phyloP scores from a whole-genome alignment of 2,113 vertebrate species.

The Antigone vipio region DNA sequence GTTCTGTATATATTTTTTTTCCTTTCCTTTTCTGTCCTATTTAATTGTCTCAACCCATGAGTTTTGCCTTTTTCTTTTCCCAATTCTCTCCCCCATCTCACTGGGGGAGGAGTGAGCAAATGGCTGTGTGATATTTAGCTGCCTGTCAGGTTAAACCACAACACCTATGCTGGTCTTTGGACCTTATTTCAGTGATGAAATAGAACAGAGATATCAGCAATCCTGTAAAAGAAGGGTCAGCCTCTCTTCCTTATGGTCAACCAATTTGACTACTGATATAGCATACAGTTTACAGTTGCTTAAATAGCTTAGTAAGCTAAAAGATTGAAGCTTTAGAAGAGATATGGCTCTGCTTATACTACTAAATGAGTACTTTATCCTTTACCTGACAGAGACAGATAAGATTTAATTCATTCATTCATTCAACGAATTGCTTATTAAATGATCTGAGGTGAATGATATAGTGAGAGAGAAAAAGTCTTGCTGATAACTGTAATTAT shows the following conservation, averaged over 20 bases:
- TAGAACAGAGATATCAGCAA: not conserved
- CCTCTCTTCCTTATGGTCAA: not conserved
- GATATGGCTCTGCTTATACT: not conserved
- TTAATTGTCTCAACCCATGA: too few relatives aligned
- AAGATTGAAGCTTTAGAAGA: not conserved
- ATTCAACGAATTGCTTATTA: constrained; percentile 3
- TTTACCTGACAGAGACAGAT: not conserved
- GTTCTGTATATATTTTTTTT: too few relatives aligned
- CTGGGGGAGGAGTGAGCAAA: too few relatives aligned
- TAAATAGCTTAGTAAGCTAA: not conserved
- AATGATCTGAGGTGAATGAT: not conserved
- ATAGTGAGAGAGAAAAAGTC: not conserved
- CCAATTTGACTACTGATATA: not conserved
- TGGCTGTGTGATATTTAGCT: too few relatives aligned
- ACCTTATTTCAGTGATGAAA: not conserved
- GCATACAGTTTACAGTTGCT: not conserved
- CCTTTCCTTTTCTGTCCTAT: too few relatives aligned
- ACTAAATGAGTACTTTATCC: not conserved
- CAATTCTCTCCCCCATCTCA: too few relatives aligned
- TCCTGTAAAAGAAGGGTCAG: not conserved
- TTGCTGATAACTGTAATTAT: not conserved
- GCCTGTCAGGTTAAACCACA: too few relatives aligned
- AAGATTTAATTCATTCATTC: not conserved
- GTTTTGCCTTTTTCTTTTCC: too few relatives aligned
- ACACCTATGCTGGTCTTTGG: not conserved